These are phyloP conservation scores for Drosophila birchii DNA, from an alignment of 2,888 invertebrate genomes.

Conservation along the genomic window DNA sequence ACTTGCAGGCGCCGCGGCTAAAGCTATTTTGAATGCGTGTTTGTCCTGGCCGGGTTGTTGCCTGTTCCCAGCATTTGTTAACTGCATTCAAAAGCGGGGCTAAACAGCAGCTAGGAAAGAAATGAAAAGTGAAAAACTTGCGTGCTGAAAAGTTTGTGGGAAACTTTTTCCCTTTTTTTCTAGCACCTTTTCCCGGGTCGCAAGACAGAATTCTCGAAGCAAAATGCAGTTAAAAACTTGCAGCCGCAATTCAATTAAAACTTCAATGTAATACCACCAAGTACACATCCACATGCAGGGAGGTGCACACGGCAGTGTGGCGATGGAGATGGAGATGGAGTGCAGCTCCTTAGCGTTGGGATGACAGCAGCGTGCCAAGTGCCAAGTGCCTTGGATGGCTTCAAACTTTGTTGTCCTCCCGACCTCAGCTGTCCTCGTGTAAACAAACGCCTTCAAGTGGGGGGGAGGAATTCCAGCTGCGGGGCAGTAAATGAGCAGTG, in stretches of 20 bases:
- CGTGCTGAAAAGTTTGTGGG: slow-evolving; percentile 61
- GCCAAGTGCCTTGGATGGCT: slow-evolving; percentile 42
- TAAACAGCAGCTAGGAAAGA: slow-evolving; percentile 25
- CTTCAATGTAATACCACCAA: slow-evolving; percentile 61
- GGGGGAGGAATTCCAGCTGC: neutral
- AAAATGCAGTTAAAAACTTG: slow-evolving; percentile 77
- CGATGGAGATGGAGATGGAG: slow-evolving; percentile 17
- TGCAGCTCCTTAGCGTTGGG: slow-evolving; percentile 36
- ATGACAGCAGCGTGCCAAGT: slow-evolving; percentile 43
- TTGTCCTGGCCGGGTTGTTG: slow-evolving; percentile 13
- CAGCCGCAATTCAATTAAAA: slow-evolving; percentile 79
- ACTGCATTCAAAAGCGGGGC: slow-evolving; percentile 42
- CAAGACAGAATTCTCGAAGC: slow-evolving; percentile 14
- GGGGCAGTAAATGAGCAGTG: slow-evolving; percentile 63
- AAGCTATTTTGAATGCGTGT: slow-evolving; percentile 27
- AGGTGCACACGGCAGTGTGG: neutral
- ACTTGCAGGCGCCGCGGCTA: slow-evolving; percentile 45
- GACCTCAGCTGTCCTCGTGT: slow-evolving; percentile 70
- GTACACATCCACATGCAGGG: slow-evolving; percentile 25
- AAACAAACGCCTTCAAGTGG: slow-evolving; percentile 60
- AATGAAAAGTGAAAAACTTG: slow-evolving; percentile 68
- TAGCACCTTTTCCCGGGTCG: slow-evolving; percentile 58
- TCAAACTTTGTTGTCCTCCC: slow-evolving; percentile 47
- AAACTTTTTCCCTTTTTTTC: slow-evolving; percentile 49
- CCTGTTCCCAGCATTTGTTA: slow-evolving; percentile 41